phyloP scores from a whole-genome alignment of 1,140 invertebrate species.

The Leucophenga varia region DNA sequence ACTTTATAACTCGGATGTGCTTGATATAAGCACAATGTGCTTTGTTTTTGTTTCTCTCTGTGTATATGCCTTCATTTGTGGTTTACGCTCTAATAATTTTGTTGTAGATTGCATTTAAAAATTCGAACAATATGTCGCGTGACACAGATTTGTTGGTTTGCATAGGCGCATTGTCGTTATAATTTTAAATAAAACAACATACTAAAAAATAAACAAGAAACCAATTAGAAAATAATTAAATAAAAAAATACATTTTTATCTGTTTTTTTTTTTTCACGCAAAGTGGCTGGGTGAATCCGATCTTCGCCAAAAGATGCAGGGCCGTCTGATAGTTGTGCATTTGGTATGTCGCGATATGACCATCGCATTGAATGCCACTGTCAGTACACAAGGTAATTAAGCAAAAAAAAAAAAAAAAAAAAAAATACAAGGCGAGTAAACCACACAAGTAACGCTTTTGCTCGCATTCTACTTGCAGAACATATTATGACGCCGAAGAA shows the following conservation, averaged over 20 bases:
- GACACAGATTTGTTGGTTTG: too few species aligned
- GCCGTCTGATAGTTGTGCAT: constrained; percentile 74
- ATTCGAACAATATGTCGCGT: too few species aligned
- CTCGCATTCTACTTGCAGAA: constrained; percentile 12
- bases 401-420: too few species aligned
- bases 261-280: constrained; percentile 33
- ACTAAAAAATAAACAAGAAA: neutral
- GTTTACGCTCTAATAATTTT: too few species aligned
- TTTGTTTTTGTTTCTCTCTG: too few species aligned
- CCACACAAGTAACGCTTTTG: too few species aligned
- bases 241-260: constrained; percentile 4
- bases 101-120: neutral
- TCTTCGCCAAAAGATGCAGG: constrained; percentile 71
- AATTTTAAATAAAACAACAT: too few species aligned
- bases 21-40: too few species aligned
- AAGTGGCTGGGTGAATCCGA: constrained; percentile 81
- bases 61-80: too few species aligned
- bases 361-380: constrained; percentile 52
- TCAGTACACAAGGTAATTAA: constrained; percentile 39
- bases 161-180: too few species aligned
- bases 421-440: too few species aligned
- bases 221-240: neutral
- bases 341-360: constrained; percentile 77
- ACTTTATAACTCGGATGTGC: too few species aligned
- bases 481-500: constrained; percentile 41